Conservation (phyloP, 2,113 vertebrate genomes). For the Xiphophorus maculatus region DNA sequence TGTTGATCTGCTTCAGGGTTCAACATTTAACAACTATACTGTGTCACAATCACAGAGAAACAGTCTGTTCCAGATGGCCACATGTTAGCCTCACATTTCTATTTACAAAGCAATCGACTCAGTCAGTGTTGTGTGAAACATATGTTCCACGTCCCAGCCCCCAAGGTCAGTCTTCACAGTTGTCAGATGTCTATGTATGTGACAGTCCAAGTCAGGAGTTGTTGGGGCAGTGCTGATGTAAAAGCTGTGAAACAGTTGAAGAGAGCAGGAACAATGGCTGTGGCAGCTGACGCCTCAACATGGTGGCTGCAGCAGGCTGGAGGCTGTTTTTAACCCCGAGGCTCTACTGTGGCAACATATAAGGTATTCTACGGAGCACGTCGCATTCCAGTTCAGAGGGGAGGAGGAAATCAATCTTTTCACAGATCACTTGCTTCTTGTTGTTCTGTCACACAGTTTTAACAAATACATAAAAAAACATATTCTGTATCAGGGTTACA, state of each 20-base stretch:
- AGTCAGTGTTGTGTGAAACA: constrained; percentile 6
- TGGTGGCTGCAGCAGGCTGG: neutral
- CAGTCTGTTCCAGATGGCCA: too few species aligned
- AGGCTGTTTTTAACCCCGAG: constrained; percentile 5
- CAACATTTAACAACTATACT: too few species aligned
- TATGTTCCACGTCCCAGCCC: neutral
- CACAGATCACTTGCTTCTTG: too few species aligned
- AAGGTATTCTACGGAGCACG: neutral
- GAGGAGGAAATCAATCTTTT: too few species aligned
- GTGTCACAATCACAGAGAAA: too few species aligned
- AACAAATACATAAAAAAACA: too few species aligned
- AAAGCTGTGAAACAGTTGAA: neutral
- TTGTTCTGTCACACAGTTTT: too few species aligned
- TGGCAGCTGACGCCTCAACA: constrained; percentile 28
- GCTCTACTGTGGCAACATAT: constrained; percentile 5
- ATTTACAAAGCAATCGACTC: neutral
- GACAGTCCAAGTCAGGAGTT: neutral
- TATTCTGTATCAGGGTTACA: too few species aligned
- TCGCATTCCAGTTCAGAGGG: constrained; percentile 3
- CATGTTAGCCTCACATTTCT: too few species aligned
- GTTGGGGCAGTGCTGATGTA: neutral
- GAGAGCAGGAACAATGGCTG: constrained; percentile 15
- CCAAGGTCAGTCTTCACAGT: constrained; percentile 7
- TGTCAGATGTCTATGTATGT: neutral
- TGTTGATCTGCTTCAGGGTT: neutral